Percentiles rank a stretch among this genome's conserved stretches.
Evolutionary conservation across 2,888 invertebrate species (phyloP).

Genomic region (Theodoxus fluviatilis): DNA sequence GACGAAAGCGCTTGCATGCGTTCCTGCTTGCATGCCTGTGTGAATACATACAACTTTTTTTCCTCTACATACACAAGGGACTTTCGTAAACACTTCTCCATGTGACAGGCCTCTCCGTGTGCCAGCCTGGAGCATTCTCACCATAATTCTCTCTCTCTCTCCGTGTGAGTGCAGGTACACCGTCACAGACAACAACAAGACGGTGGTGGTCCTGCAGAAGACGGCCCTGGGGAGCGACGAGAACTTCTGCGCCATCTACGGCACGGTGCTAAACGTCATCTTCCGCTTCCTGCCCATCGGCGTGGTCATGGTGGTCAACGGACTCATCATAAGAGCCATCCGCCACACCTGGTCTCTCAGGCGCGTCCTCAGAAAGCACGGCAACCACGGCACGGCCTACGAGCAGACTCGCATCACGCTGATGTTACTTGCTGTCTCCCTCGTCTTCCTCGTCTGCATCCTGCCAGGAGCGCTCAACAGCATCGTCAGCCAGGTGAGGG

Average conservation of each 20-base stretch:
- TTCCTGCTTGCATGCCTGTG: too few species aligned
- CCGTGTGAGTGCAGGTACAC: too few species aligned
- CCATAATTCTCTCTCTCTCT: too few species aligned
- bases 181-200: slow-evolving; percentile 33
- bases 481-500: slow-evolving; percentile 41
- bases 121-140: too few species aligned
- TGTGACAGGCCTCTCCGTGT: too few species aligned
- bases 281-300: slow-evolving; percentile 50
- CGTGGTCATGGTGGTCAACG: slow-evolving; percentile 44
- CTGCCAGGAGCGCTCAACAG: slow-evolving; percentile 54
- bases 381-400: slow-evolving; percentile 26
- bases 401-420: slow-evolving; percentile 50
- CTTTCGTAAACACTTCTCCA: too few species aligned
- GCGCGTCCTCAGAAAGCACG: slow-evolving; percentile 33
- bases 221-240: slow-evolving; percentile 45
- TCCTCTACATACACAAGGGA: too few species aligned
- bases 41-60: too few species aligned
- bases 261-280: slow-evolving; percentile 45
- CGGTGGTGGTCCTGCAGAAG: slow-evolving; percentile 35
- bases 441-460: slow-evolving; percentile 52
- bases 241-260: slow-evolving; percentile 44
- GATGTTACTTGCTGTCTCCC: slow-evolving; percentile 51
- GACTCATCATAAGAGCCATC: slow-evolving; percentile 43
- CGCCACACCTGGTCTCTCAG: slow-evolving; percentile 42
- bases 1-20: too few species aligned